phyloP scores from a whole-genome alignment of 1,140 invertebrate genomes.

The Drosophila punjabiensis region DNA sequence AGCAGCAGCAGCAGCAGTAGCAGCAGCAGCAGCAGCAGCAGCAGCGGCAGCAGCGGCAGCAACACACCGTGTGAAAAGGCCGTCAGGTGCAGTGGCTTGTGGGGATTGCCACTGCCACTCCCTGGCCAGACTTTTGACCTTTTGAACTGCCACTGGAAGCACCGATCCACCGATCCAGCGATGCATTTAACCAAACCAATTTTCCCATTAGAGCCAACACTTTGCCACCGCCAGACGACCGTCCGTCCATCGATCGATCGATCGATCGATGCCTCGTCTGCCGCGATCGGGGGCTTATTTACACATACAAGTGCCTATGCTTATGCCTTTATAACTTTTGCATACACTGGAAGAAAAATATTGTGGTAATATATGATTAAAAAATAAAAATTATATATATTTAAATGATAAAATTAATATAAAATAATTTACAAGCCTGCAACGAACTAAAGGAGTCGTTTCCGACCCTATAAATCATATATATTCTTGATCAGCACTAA shows the following conservation, averaged over 20 bases:
- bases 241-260: constrained; percentile 30
- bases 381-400: no score
- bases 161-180: constrained; percentile 25
- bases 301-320: constrained; percentile 20
- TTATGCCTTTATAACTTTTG: not conserved
- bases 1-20: not conserved
- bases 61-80: constrained; percentile 58
- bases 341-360: not conserved
- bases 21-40: no score
- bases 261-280: constrained; percentile 14
- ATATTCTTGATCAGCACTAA: no score
- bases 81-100: constrained; percentile 58
- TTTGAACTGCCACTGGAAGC: constrained; percentile 14
- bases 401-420: no score
- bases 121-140: constrained; percentile 32
- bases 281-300: constrained; percentile 57
- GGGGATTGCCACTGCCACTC: constrained; percentile 34
- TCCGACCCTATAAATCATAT: no score
- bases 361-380: no score
- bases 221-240: constrained; percentile 37
- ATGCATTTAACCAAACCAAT: constrained; percentile 76
- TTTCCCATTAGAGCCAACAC: constrained; percentile 73
- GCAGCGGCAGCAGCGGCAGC: no score
- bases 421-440: no score
- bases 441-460: no score